Evolutionary conservation across 2,113 vertebrate genomes (phyloP).

Genomic region (Potamarius usumacintae): DNA sequence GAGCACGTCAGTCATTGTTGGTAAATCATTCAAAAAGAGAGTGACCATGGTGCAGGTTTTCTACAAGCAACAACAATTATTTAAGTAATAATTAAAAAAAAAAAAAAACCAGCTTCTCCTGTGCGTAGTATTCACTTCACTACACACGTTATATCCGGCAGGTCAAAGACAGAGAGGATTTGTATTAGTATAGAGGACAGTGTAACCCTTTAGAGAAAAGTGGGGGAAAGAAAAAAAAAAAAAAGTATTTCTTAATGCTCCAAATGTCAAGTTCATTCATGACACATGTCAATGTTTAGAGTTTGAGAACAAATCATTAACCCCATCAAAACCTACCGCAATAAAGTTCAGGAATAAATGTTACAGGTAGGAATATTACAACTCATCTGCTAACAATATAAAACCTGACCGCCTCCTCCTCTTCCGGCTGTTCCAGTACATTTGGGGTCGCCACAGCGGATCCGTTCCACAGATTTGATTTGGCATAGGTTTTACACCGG

Average conservation of each 20-base stretch:
- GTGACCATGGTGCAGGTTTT: neutral
- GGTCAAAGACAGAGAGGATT: neutral
- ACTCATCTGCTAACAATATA: neutral
- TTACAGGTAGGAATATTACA: neutral
- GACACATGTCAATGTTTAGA: neutral
- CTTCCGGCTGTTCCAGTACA: no score
- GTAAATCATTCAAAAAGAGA: slow-evolving; percentile 48
- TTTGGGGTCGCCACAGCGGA: no score
- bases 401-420: neutral
- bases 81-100: no score
- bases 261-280: neutral
- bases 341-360: neutral
- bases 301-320: neutral
- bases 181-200: neutral
- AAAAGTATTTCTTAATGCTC: neutral
- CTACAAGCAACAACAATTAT: neutral
- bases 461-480: no score
- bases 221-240: no score
- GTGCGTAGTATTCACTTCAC: neutral
- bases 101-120: no score
- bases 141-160: neutral
- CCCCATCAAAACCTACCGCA: neutral
- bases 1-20: neutral
- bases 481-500: no score
- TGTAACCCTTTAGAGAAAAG: neutral